phyloP scores from a whole-genome alignment of 2,113 vertebrate species.

The Syrrhaptes paradoxus region DNA sequence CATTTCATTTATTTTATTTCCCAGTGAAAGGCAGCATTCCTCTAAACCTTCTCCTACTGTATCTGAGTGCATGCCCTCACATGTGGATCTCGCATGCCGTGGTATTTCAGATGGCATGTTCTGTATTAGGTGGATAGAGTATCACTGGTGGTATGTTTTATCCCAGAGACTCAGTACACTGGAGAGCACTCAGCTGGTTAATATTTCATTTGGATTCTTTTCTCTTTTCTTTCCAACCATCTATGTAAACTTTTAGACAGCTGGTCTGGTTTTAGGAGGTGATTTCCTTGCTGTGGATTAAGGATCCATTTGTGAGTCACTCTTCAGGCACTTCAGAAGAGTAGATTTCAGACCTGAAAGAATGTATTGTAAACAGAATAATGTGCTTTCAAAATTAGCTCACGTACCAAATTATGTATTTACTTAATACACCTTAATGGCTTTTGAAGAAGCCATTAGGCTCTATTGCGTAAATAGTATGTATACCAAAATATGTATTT shows the following conservation, averaged over 20 bases:
- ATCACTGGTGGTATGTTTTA: conserved; percentile 16
- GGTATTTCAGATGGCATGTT: conserved; percentile 22
- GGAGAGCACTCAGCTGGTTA: conserved; percentile 58
- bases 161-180: conserved; percentile 4
- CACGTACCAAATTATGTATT: conserved; percentile 71
- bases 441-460: conserved; percentile 75
- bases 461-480: conserved; percentile 47
- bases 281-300: conserved; percentile 59
- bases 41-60: neutral
- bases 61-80: neutral
- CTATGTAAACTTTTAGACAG: conserved; percentile 61
- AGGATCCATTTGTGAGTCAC: conserved; percentile 59
- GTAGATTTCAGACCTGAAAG: conserved; percentile 57
- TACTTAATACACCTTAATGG: conserved; percentile 75
- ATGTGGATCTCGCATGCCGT: conserved; percentile 6
- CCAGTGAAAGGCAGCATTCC: neutral
- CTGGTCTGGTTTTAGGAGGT: conserved; percentile 54
- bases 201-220: conserved; percentile 62
- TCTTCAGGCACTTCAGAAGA: conserved; percentile 56
- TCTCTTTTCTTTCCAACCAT: conserved; percentile 57
- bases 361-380: conserved; percentile 70
- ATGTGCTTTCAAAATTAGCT: conserved; percentile 73
- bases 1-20: neutral
- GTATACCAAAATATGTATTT: conserved; percentile 65
- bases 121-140: conserved; percentile 21